These are phyloP conservation scores for Lordiphosa collinella DNA, from an alignment of 1,140 invertebrate genomes.

Conservation along the genomic window DNA sequence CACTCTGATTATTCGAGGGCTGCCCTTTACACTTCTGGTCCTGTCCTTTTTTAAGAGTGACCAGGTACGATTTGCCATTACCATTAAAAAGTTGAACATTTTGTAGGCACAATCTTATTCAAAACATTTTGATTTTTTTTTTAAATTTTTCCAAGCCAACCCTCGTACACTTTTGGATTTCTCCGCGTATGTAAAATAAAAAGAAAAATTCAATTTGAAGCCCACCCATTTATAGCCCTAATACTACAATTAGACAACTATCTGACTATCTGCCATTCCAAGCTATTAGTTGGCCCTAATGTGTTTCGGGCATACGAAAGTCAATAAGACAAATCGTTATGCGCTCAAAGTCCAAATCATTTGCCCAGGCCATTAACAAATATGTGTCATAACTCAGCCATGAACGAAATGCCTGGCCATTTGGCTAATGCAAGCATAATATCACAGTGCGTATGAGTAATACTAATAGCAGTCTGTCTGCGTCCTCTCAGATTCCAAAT, in stretches of 20 bases:
- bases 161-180: too few species aligned
- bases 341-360: not conserved
- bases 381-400: constrained; percentile 15
- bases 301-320: not conserved
- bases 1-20: constrained; percentile 3
- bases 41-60: constrained; percentile 10
- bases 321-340: not conserved
- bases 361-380: constrained; percentile 33
- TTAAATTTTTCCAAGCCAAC: too few species aligned
- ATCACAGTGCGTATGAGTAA: constrained; percentile 40
- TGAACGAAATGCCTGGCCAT: constrained; percentile 25
- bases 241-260: too few species aligned
- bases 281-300: not conserved
- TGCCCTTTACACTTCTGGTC: constrained; percentile 7
- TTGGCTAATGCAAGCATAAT: constrained; percentile 46
- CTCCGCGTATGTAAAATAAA: too few species aligned
- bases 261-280: not conserved
- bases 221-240: too few species aligned
- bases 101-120: too few species aligned
- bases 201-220: too few species aligned
- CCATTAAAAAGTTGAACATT: too few species aligned
- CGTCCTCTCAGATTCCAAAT: constrained; percentile 24
- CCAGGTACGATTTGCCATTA: too few species aligned
- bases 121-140: too few species aligned
- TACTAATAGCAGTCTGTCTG: constrained; percentile 30